These are phyloP conservation scores for Ferdinandea cuprea DNA, from an alignment of 2,888 invertebrate genomes.

Conservation along the genomic window DNA sequence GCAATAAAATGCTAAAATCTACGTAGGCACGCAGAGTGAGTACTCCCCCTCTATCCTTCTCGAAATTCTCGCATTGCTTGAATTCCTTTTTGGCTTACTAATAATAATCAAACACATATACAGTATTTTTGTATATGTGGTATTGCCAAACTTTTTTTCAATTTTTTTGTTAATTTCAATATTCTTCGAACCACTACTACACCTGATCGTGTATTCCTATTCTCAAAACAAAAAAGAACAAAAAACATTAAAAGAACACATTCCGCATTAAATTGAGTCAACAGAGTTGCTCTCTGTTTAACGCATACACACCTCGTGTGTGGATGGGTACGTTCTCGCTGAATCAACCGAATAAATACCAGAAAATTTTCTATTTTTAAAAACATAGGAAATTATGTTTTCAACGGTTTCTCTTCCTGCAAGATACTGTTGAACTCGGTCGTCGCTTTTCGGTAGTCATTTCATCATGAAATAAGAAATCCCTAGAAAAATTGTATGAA, in stretches of 20 bases:
- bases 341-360: slow-evolving; percentile 61
- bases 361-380: slow-evolving; percentile 69
- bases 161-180: slow-evolving; percentile 4
- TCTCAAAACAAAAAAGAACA: neutral
- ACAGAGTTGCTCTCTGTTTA: slow-evolving; percentile 37
- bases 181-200: slow-evolving; percentile 22
- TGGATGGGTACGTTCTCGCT: slow-evolving; percentile 25
- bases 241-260: slow-evolving; percentile 15
- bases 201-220: slow-evolving; percentile 32
- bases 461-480: slow-evolving; percentile 44
- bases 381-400: slow-evolving; percentile 64
- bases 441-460: slow-evolving; percentile 51
- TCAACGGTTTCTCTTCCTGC: slow-evolving; percentile 63
- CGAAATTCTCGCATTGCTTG: neutral
- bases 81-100: neutral
- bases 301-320: slow-evolving; percentile 39
- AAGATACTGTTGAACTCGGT: slow-evolving; percentile 57
- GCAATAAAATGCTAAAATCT: slow-evolving; percentile 16
- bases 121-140: neutral
- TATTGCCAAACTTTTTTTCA: neutral
- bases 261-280: slow-evolving; percentile 38
- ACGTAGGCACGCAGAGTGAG: neutral
- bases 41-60: neutral
- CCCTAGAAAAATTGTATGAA: slow-evolving; percentile 14
- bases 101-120: neutral